Evolutionary conservation across 1,140 invertebrate genomes (phyloP), one percentile per base, ranked within the genome.

Genomic region (Manduca sexta): DNA sequence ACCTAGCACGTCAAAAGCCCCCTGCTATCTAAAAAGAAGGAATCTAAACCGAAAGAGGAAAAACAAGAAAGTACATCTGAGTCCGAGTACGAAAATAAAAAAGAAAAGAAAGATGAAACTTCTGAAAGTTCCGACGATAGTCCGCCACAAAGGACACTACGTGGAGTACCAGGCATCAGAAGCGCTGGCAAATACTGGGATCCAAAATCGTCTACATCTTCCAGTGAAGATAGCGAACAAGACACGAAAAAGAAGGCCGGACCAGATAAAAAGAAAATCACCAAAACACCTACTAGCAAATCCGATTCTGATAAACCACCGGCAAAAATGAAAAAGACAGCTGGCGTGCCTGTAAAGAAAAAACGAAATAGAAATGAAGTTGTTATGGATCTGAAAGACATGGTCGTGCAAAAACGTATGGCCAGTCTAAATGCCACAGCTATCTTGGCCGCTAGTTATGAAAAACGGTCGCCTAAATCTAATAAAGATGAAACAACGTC

Each of bases 351-450:
- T 4, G 65, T 81, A 1, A 85, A 84, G 57, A 87, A 83, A 47
- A 80, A 83, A 64, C 51, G 84, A 34, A 87, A 82, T 45, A 75
- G 89, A 55, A 89, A 90, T 39, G 92, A 93, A 68, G 87, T 94
- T 18, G 90, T 93, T 13, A 94, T 95, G 90, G 94, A 95, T 69
- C 83, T 95, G 37, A 94, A 94, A 65, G 93, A 94, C 59, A 94
- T 95, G 90, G 92, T 96, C 0, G 94, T 95, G 1, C 90, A 92
- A 57, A 97, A 96, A 70, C 88, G 96, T 17, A 97, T 97, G 95
- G 96, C 96, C 7, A 96, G 94, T 69, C 81, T 98, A 14, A 98
- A 97, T 82, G 96, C 96, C 7, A 93, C 94, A 7, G 96, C 96
- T 11, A 97, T 98, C 59, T 87, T 98, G 54, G 94, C 95, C 1